Evolutionary conservation across 2,888 invertebrate genomes (phyloP), one percentile per base, ranked within the genome.

Genomic region (Hirtodrosophila alboralis): DNA sequence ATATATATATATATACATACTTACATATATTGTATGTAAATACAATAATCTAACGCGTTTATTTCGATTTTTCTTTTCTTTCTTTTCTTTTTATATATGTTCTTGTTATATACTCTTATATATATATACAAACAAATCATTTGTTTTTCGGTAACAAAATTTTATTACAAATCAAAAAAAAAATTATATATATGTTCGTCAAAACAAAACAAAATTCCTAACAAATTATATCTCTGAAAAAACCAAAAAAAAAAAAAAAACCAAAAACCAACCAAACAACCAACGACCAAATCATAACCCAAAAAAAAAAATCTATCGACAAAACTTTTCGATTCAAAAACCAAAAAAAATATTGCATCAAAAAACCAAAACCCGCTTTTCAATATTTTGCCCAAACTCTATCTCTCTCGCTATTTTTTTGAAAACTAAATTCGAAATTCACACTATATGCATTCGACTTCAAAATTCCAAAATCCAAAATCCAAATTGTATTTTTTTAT

Each of bases 121-220:
- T 60, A 65, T 49, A 54, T 61, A 56, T 61, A 56, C 67, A 81
- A 77, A 81, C 64, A 76, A 81, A 63, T 64, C 63, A 81, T 84
- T 77, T 71, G 75, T 84, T 81, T 79, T 90, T 87, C 87, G 87
- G 84, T 87, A 81, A 81, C 74, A 70, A 80, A 70, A 77, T 53
- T 66, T 71, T 65, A 56, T 47, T 73, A 47, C 53, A 72, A 74
- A 74, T 80, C 85, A 38, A 66, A 62, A 80, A 88, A 88, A 89
- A 90, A 89, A 89, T 89, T 89, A 89, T 90, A 90, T 89, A 89
- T 90, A 90, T 90, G 88, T 90, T 89, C 89, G 89, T 89, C 89
- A 89, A 71, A 61, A 71, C 53, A 56, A 58, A 67, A 62, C 60
- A 75, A 80, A 85, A 78, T 83, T 75, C 59, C 51, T 59, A 72